Evolutionary conservation across 2,888 invertebrate genomes (phyloP).

Genomic region (Maniola hyperantus): DNA sequence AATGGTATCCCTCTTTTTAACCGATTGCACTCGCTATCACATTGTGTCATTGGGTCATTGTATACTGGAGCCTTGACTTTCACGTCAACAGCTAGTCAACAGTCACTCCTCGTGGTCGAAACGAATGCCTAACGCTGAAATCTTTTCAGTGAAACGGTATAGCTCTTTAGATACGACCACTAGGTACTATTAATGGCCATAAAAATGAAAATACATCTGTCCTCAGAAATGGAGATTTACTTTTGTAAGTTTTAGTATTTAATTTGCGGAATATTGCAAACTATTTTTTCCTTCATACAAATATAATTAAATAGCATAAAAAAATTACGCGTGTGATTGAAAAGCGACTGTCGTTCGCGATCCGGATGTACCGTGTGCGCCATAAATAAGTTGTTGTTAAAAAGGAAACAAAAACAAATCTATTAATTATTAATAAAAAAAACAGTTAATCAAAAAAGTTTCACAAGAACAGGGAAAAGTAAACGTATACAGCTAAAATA

Average conservation of each 20-base stretch:
- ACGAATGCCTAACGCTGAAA: too few relatives aligned
- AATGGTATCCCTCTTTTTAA: too few relatives aligned
- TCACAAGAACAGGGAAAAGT: slow-evolving; percentile 16
- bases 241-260: background rate
- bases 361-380: slow-evolving; percentile 21
- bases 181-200: too few relatives aligned
- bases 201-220: too few relatives aligned
- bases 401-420: slow-evolving; percentile 17
- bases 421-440: slow-evolving; percentile 6
- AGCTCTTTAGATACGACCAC: too few relatives aligned
- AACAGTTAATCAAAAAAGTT: background rate
- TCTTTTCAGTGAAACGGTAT: too few relatives aligned
- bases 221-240: background rate
- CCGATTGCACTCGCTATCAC: too few relatives aligned
- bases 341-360: slow-evolving; percentile 27
- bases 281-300: background rate
- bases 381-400: slow-evolving; percentile 25
- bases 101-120: too few relatives aligned
- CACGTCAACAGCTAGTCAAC: too few relatives aligned
- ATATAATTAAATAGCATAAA: slow-evolving; percentile 10
- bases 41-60: too few relatives aligned
- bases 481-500: slow-evolving; percentile 38
- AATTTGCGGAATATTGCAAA: slow-evolving; percentile 15
- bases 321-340: slow-evolving; percentile 33
- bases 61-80: too few relatives aligned